Conservation (phyloP, 2,113 vertebrate genomes). For the Varanus komodoensis region DNA sequence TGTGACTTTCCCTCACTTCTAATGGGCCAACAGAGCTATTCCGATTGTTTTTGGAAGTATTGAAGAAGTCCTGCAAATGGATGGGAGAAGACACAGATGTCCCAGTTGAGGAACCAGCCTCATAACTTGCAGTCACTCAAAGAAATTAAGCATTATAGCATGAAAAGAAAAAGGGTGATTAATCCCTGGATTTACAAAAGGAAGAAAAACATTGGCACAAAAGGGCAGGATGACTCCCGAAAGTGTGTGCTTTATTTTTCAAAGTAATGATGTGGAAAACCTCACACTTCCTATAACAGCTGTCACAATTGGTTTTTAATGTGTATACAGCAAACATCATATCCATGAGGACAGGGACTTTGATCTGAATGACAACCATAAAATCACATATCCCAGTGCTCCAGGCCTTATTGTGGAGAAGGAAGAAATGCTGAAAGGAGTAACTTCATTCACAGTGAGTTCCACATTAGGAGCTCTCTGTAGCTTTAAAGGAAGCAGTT, state of each 20-base stretch:
- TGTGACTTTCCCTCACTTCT: neutral
- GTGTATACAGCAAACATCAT: neutral
- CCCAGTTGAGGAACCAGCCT: neutral
- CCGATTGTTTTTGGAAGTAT: neutral
- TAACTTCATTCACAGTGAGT: neutral
- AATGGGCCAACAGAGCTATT: neutral
- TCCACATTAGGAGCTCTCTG: neutral
- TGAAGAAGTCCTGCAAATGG: neutral
- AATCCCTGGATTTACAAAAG: neutral
- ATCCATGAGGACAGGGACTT: neutral
- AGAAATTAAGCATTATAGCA: neutral
- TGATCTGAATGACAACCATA: conserved; percentile 32
- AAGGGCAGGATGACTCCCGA: neutral
- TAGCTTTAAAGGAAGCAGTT: neutral
- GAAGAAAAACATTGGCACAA: neutral
- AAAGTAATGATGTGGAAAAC: conserved; percentile 41
- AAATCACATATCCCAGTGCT: conserved; percentile 10
- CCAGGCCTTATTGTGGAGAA: neutral
- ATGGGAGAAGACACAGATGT: neutral
- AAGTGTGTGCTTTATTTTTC: conserved; percentile 35
- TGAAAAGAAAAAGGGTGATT: neutral
- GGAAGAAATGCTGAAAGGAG: no score
- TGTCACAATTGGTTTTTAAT: conserved; percentile 39
- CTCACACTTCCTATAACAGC: conserved; percentile 6
- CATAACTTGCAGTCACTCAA: neutral